Evolutionary conservation across 2,113 vertebrate genomes (phyloP), one percentile per base, ranked within the genome.

Genomic region (Siniperca chuatsi): DNA sequence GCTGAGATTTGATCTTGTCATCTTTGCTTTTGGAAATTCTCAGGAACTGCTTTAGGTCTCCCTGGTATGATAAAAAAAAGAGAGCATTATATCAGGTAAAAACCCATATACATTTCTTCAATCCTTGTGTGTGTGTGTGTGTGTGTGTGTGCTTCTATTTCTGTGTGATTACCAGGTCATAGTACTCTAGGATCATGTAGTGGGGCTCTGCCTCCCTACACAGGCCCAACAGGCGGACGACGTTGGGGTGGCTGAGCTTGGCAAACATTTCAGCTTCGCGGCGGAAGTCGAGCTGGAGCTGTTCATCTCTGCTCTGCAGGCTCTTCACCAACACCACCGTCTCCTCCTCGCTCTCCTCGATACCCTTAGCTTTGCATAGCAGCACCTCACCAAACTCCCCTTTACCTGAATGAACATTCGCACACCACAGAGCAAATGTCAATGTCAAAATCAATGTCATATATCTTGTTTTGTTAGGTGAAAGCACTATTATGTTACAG

Each of bases 331-430:
- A 92, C 50, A 99, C 98, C 94, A 99, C 96, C 0, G 92, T 94
- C 92, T 99, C 97, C 0, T 94, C 93, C 67, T 96, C 96, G 0
- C 90, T 93, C 52, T 97, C 97, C 76, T 97, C 97, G 0, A 97
- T 75, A 21, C 95, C 96, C 89, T 96, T 96, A 0, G 98, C 98
- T 92, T 99, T 99, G 10, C 97, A 98, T 71, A 99, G 94, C 92
- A 99, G 96, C 89, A 99, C 98, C 79, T 99, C 98, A 2, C 98
- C 98, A 3, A 99, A 99, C 93, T 98, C 97, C 0, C 98, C 97
- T 79, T 96, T 97, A 68, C 98, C 98, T 99, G 93, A 1, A 87
- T 73, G 77, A 0, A 88, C 74, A 83, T 48, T 76, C 48, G 67
- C n/a, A 62, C 44, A 33, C 23, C 65, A 33, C 69, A 65, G 23